Percentiles rank a stretch among this genome's conserved stretches.
Evolutionary conservation across 2,888 invertebrate genomes (phyloP).

Genomic region (Drosophila nr. perissopoda): DNA sequence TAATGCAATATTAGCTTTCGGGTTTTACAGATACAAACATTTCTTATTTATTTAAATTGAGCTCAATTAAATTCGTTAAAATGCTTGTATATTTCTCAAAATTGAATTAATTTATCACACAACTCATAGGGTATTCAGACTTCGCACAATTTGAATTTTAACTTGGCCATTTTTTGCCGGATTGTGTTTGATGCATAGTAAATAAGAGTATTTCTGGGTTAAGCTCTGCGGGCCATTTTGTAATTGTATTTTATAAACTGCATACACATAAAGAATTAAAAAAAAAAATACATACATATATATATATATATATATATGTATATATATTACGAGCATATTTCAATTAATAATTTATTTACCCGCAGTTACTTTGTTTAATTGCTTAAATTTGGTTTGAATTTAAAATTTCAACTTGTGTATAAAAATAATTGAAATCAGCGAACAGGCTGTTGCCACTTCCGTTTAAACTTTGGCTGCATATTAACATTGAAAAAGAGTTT

Average conservation of each 20-base stretch:
- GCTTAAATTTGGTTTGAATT: conserved; percentile 10
- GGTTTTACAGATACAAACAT: background rate
- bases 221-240: background rate
- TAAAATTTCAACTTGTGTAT: background rate
- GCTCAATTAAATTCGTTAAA: too few relatives aligned
- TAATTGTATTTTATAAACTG: conserved; percentile 7
- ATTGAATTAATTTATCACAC: background rate
- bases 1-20: background rate
- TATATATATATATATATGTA: too few relatives aligned
- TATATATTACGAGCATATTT: conserved; percentile 2
- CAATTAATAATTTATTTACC: conserved; percentile 18
- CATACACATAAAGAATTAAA: background rate
- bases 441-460: conserved; percentile 38
- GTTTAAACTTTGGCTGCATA: conserved; percentile 3
- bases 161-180: background rate
- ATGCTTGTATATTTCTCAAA: background rate
- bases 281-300: too few relatives aligned
- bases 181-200: background rate
- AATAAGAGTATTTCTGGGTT: conserved; percentile 7
- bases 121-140: background rate
- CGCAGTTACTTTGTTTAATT: conserved; percentile 16
- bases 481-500: conserved; percentile 3
- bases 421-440: conserved; percentile 12
- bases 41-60: background rate
- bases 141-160: background rate